Percentiles rank a stretch among this genome's conserved stretches.
Evolutionary conservation across 1,140 invertebrate species (phyloP).

Genomic region (Bilobella aurantiaca): DNA sequence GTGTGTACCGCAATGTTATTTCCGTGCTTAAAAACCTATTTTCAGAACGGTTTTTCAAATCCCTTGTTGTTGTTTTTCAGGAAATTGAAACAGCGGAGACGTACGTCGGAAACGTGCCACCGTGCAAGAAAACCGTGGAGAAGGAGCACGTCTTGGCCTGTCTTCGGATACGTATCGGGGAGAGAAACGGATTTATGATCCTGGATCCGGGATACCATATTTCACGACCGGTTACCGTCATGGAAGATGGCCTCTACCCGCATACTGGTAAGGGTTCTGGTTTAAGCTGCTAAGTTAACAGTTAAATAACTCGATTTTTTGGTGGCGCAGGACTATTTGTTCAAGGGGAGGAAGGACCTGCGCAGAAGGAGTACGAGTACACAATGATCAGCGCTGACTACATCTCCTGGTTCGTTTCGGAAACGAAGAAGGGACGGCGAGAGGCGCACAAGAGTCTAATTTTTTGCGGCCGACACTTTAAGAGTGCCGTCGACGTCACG

Average conservation of each 20-base stretch:
- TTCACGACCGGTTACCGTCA: conserved; percentile 69
- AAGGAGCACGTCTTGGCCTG: conserved; percentile 83
- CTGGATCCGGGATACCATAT: conserved; percentile 85
- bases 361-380: conserved; percentile 72
- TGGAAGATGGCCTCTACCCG: conserved; percentile 69
- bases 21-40: too few relatives aligned
- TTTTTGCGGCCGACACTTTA: conserved; percentile 63
- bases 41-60: not conserved
- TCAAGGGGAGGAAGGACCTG: conserved; percentile 59
- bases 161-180: conserved; percentile 56
- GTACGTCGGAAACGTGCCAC: conserved; percentile 36
- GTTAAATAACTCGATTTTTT: too few relatives aligned
- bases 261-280: conserved; percentile 54
- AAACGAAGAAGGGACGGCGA: conserved; percentile 26
- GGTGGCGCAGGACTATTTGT: conserved; percentile 68
- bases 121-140: conserved; percentile 44
- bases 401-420: conserved; percentile 65
- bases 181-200: conserved; percentile 59
- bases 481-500: conserved; percentile 69
- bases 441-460: conserved; percentile 50
- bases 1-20: too few relatives aligned
- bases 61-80: conserved; percentile 18
- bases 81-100: conserved; percentile 41
- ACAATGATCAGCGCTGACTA: conserved; percentile 54
- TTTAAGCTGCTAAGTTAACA: too few relatives aligned